Evolutionary conservation across 2,888 invertebrate species (phyloP).

Genomic region (Andricus quercusramuli): DNA sequence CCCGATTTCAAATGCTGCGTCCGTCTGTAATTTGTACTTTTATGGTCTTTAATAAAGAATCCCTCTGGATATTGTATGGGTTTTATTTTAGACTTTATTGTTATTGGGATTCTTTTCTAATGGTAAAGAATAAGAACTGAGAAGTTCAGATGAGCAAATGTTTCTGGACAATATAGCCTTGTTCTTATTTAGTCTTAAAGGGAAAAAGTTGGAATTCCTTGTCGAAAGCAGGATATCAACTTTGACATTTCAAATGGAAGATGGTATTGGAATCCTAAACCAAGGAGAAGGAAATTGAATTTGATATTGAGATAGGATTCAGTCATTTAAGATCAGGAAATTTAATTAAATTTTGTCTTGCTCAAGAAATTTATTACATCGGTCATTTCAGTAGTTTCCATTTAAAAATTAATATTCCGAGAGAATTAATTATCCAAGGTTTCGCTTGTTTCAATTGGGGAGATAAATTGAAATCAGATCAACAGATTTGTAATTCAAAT

Average conservation of each 20-base stretch:
- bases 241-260: conserved; percentile 11
- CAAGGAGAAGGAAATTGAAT: neutral
- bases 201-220: conserved; percentile 5
- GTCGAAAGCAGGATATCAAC: neutral
- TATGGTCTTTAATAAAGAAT: neutral
- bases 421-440: neutral
- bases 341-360: conserved; percentile 6
- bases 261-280: neutral
- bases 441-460: neutral
- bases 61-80: neutral
- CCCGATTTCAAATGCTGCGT: neutral
- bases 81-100: neutral
- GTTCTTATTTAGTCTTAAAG: neutral
- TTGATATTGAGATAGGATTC: neutral
- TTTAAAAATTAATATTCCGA: neutral
- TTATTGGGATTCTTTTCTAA: neutral
- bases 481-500: neutral
- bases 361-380: conserved; percentile 6
- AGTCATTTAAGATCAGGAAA: neutral
- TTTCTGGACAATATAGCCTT: conserved; percentile 4
- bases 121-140: neutral
- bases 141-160: neutral
- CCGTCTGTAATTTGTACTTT: neutral
- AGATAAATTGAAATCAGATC: neutral
- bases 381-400: neutral